These are phyloP conservation scores for Agrilus mali DNA, from an alignment of 2,888 invertebrate species.

Conservation along the genomic window DNA sequence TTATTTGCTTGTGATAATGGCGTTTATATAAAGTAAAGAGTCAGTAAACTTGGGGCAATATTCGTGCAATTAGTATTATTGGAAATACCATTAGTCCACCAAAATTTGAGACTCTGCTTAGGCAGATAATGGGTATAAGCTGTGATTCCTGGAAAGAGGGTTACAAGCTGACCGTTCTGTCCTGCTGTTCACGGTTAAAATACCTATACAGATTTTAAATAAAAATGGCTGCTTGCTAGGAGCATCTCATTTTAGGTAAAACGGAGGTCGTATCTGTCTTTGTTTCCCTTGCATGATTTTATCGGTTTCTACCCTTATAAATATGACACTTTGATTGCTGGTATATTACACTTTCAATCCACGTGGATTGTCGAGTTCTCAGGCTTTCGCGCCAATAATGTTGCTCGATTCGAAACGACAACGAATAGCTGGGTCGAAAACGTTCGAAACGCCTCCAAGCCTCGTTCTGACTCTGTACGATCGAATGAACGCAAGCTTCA, in stretches of 20 bases:
- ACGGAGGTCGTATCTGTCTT: constrained; percentile 36
- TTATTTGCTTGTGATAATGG: no score
- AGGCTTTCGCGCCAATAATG: constrained; percentile 16
- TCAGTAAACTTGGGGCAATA: no score
- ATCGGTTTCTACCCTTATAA: constrained; percentile 39
- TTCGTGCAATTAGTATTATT: no score
- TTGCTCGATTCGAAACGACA: constrained; percentile 20
- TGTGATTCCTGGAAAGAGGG: no score
- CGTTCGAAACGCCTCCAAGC: not conserved
- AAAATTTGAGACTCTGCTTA: no score
- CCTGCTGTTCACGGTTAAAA: no score
- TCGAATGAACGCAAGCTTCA: constrained; percentile 15
- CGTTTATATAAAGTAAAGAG: no score
- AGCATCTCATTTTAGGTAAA: constrained; percentile 39
- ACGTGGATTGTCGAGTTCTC: constrained; percentile 26
- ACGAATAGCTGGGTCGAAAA: not conserved
- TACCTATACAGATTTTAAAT: constrained; percentile 21
- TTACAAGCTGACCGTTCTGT: no score
- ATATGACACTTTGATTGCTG: constrained; percentile 41
- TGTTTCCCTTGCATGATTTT: constrained; percentile 37
- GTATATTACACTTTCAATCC: constrained; percentile 34
- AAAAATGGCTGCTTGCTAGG: constrained; percentile 58
- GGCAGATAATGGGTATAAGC: no score
- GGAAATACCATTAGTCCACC: no score
- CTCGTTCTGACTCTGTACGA: not conserved